A percentile compares a stretch with the other conserved stretches of the same genome.
Conservation (phyloP, 2,113 vertebrate genomes). For the Tachuris rubrigastra region DNA sequence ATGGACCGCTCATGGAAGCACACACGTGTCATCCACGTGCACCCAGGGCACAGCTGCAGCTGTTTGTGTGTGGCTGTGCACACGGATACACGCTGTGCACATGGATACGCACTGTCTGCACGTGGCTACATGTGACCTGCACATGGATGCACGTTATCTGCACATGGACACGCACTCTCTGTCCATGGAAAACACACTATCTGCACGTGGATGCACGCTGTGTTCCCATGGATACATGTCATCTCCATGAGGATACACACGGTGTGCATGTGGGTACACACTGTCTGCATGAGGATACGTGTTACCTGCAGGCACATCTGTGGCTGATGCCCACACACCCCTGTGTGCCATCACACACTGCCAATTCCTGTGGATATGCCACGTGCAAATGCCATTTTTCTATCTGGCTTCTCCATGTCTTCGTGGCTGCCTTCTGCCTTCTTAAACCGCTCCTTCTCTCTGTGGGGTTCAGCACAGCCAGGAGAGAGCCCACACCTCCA, state of each 20-base stretch:
- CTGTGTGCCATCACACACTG: fast-evolving
- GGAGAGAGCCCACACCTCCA: neutral
- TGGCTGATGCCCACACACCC: fast-evolving
- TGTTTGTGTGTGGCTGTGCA: neutral
- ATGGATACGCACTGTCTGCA: neutral
- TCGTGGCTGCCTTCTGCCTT: fast-evolving
- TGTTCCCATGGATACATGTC: fast-evolving
- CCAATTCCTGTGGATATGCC: fast-evolving
- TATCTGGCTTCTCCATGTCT: neutral
- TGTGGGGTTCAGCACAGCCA: neutral
- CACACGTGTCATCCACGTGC: fast-evolving
- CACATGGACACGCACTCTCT: neutral
- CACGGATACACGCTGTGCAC: fast-evolving
- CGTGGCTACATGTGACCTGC: fast-evolving
- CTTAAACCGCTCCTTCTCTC: neutral
- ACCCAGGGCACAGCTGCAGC: fast-evolving
- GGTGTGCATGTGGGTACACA: fast-evolving
- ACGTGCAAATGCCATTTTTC: fast-evolving
- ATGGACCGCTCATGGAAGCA: fast-evolving
- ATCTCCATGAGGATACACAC: fast-evolving
- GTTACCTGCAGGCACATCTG: fast-evolving
- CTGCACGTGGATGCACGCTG: neutral
- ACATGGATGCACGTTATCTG: too few species aligned
- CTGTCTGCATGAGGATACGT: too few species aligned
- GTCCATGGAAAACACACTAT: neutral